Conservation (phyloP, 2,888 invertebrate genomes). For the Patella depressa region DNA sequence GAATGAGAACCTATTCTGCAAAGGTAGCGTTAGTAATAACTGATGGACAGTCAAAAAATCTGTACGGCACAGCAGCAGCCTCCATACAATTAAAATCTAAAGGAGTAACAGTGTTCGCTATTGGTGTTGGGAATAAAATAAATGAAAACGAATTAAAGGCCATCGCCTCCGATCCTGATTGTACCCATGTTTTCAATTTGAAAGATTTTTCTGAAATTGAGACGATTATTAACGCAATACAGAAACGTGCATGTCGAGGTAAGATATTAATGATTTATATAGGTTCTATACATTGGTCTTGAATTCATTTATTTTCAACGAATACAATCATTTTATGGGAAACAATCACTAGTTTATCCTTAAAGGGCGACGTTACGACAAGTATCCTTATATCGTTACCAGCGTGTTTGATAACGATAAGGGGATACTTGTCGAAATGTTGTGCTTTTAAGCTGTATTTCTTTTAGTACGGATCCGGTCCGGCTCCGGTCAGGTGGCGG, state of each 20-base stretch:
- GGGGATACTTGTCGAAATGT: too few relatives aligned
- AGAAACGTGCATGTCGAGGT: conserved; percentile 26
- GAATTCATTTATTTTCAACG: too few relatives aligned
- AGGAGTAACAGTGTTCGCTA: conserved; percentile 25
- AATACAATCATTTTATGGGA: too few relatives aligned
- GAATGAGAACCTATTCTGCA: background rate
- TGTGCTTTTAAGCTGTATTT: too few relatives aligned
- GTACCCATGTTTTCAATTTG: conserved; percentile 22
- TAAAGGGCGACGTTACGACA: too few relatives aligned
- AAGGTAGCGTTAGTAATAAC: conserved; percentile 24
- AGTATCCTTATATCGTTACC: too few relatives aligned
- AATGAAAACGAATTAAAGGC: conserved; percentile 21
- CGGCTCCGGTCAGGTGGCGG: too few relatives aligned
- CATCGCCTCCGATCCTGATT: conserved; percentile 21
- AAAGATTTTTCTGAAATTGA: conserved; percentile 27
- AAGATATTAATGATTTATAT: background rate
- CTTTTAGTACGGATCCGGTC: too few relatives aligned
- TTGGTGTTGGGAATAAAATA: conserved; percentile 25
- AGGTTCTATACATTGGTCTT: too few relatives aligned
- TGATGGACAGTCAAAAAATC: conserved; percentile 16
- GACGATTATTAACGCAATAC: conserved; percentile 27
- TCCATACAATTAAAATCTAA: conserved; percentile 11
- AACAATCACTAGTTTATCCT: too few relatives aligned
- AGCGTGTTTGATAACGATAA: too few relatives aligned
- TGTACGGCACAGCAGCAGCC: background rate